phyloP scores from a whole-genome alignment of 1,140 invertebrate genomes.

The Apis laboriosa region DNA sequence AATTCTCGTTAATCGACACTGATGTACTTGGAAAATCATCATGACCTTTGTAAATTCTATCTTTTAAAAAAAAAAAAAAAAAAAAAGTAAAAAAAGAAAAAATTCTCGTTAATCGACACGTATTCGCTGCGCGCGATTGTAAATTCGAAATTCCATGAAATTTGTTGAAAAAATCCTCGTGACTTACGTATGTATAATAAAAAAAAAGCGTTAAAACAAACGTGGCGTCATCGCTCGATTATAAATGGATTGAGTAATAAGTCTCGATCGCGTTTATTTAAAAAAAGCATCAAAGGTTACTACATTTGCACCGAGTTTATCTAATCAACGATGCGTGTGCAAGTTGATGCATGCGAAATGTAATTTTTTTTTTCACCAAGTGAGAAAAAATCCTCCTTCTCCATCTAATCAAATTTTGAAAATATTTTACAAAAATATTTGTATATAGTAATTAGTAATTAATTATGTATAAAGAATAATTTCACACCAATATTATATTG shows the following conservation, averaged over 20 bases:
- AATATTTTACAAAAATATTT: no score
- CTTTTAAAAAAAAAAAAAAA: background rate
- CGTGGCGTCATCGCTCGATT: constrained; percentile 3
- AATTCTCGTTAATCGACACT: no score
- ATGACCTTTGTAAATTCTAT: background rate
- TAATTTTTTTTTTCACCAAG: no score
- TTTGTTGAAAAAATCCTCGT: no score
- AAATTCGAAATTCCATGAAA: no score
- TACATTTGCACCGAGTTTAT: background rate
- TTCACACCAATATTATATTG: no score
- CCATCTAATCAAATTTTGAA: no score
- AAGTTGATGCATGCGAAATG: background rate
- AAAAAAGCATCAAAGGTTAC: background rate
- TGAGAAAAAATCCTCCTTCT: no score
- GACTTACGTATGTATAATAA: no score
- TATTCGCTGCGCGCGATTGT: no score
- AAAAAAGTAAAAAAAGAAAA: background rate
- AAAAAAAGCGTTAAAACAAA: background rate
- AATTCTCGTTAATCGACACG: background rate
- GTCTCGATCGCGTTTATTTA: background rate
- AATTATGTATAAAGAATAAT: no score
- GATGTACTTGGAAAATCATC: background rate
- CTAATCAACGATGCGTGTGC: background rate
- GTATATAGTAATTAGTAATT: no score
- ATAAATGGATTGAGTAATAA: background rate